These are phyloP conservation scores for Marasmarcha lunaedactyla DNA, from an alignment of 2,888 invertebrate genomes.

Conservation along the genomic window DNA sequence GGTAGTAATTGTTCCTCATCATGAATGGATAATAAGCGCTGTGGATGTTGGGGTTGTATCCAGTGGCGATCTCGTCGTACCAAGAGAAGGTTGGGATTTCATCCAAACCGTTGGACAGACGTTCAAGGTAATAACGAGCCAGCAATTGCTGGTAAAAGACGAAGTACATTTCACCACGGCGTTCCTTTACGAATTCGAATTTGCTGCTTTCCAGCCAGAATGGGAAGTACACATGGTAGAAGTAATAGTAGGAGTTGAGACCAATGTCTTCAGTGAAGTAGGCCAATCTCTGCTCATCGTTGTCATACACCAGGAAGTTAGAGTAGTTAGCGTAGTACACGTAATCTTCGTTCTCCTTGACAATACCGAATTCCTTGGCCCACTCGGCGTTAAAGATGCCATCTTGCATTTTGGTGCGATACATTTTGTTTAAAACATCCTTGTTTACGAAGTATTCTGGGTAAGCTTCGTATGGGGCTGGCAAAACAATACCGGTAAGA, in stretches of 20 bases:
- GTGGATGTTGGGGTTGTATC: slow-evolving; percentile 32
- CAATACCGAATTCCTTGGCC: slow-evolving; percentile 42
- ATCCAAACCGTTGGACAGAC: slow-evolving; percentile 73
- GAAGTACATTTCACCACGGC: slow-evolving; percentile 75
- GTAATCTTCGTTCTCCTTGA: slow-evolving; percentile 45
- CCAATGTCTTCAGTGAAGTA: slow-evolving; percentile 81
- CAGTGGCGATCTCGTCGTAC: slow-evolving; percentile 67
- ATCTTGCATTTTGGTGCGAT: slow-evolving; percentile 47
- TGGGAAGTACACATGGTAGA: slow-evolving; percentile 72
- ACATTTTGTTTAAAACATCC: slow-evolving; percentile 11
- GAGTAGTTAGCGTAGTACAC: slow-evolving; percentile 72
- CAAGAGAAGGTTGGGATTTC: slow-evolving; percentile 73
- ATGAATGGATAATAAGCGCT: slow-evolving; percentile 55
- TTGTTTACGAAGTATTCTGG: slow-evolving; percentile 73
- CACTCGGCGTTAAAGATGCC: slow-evolving; percentile 30
- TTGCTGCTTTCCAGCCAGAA: slow-evolving; percentile 72
- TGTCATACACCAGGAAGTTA: slow-evolving; percentile 54
- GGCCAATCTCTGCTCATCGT: slow-evolving; percentile 69
- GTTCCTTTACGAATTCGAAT: slow-evolving; percentile 55
- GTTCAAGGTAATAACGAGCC: slow-evolving; percentile 78
- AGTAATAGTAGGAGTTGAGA: slow-evolving; percentile 75
- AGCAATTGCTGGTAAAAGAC: slow-evolving; percentile 75
- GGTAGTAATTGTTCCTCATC: slow-evolving; percentile 71
- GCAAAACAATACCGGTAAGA: slow-evolving; percentile 67
- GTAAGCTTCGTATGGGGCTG: slow-evolving; percentile 76